Evolutionary conservation across 2,797 vertebrate species (phyloP).

Genomic region (Poecilia picta): DNA sequence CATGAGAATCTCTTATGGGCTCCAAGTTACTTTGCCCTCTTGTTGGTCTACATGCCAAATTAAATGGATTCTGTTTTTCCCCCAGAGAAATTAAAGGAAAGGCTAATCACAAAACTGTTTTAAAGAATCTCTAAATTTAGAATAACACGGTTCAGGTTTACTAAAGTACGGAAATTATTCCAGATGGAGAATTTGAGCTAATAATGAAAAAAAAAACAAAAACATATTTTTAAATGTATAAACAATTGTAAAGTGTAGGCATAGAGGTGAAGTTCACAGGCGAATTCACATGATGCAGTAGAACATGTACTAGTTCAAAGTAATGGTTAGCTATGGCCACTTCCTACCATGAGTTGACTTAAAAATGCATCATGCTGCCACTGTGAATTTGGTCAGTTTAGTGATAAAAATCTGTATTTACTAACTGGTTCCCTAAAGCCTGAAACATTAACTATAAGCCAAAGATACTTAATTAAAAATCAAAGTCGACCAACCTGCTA

Average conservation of each 20-base stretch:
- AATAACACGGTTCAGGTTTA: not conserved
- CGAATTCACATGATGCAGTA: not conserved
- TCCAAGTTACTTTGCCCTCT: not conserved
- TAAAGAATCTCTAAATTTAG: not conserved
- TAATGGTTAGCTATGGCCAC: not conserved
- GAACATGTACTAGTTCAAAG: not conserved
- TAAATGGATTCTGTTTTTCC: not conserved
- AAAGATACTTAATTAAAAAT: too few species aligned
- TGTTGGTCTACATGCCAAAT: not conserved
- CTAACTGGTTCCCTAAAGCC: not conserved
- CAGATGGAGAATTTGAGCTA: not conserved
- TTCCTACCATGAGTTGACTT: too few species aligned
- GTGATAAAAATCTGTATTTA: not conserved
- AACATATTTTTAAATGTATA: not conserved
- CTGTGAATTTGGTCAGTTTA: not conserved
- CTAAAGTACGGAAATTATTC: not conserved
- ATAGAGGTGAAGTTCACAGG: not conserved
- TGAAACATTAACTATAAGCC: too few species aligned
- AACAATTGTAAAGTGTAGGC: not conserved
- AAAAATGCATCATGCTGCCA: too few species aligned
- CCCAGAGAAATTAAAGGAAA: not conserved
- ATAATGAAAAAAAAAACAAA: not conserved
- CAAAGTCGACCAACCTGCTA: not conserved
- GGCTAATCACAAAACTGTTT: not conserved
- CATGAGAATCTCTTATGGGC: not conserved